Evolutionary conservation across 2,113 vertebrate genomes (phyloP).

Genomic region (Trichechus manatus): DNA sequence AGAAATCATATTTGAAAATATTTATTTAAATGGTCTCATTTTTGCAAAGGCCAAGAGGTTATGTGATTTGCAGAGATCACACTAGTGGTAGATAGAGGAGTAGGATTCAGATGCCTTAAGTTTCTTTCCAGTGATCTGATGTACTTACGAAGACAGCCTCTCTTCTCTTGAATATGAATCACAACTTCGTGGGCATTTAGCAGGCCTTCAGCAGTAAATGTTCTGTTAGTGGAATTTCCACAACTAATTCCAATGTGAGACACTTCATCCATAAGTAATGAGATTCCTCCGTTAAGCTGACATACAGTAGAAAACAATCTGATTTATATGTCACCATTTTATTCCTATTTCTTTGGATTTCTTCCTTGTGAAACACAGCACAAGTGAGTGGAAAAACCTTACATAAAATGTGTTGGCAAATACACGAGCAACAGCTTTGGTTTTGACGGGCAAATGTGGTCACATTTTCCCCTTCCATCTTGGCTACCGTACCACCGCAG

Average conservation of each 20-base stretch:
- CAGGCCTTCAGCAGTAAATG: neutral
- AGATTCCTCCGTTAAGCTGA: neutral
- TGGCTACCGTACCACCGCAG: neutral
- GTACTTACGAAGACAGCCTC: neutral
- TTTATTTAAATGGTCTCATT: neutral
- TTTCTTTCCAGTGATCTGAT: neutral
- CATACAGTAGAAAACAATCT: neutral
- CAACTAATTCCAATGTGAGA: neutral
- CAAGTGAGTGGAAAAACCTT: neutral
- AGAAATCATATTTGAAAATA: neutral
- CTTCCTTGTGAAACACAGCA: neutral
- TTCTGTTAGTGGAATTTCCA: neutral
- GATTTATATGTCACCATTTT: constrained; percentile 10
- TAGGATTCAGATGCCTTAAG: neutral
- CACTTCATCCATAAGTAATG: neutral
- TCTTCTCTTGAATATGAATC: neutral
- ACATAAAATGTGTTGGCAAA: constrained; percentile 37
- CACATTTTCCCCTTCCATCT: constrained; percentile 39
- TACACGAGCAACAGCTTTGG: constrained; percentile 21
- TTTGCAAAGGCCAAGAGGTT: neutral
- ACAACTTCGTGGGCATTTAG: neutral
- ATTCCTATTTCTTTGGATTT: neutral
- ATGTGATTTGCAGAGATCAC: neutral
- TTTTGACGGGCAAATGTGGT: constrained; percentile 37
- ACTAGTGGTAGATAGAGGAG: neutral